Base-by-base conservation (phyloP, 2,888 invertebrate species). In the Drosophila gaucha region DNA sequence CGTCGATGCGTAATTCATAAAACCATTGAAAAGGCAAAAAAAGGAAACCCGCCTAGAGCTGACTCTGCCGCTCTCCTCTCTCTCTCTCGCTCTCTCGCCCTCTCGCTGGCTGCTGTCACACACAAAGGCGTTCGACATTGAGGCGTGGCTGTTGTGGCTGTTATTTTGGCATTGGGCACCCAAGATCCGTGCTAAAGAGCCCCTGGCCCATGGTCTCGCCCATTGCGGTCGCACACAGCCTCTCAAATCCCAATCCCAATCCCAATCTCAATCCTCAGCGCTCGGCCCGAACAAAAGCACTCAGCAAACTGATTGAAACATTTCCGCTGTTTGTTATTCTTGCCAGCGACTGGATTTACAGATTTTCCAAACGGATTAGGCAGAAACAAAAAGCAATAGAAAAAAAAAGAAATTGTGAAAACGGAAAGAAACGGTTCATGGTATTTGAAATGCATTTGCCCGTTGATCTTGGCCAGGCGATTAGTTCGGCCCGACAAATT, bases 1-100 rank as follows among this genome's bases (percentile, higher is more conserved):
- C 88, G 88, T 89, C 74, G 80, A 86, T 86, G 79, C 84, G 80
- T 85, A 86, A 82, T 86, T 85, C 80, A 84, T 86, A 86, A 88
- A 74, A 86, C 85, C 85, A 85, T 88, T 83, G 74, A 85, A 80
- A 89, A 85, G 86, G 74, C 85, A 86, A 57, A 43, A 44, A 26
- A 35, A 33, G 58, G 14, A 22, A 58, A 30, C 31, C 44, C 28
- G 26, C 44, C 41, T 12, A 31, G 43, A 49, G 38, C 28, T 46
- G 44, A 30, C 44, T 20, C 44, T 46, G 26, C 43, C 43, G 16
- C 16, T 10, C 38, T 38, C 44, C 14, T 10, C 38, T 38, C 44
- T 9, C 39, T 51, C 56, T 46, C 30, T 16, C 22, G 43, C 52
- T 38, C 50, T 44, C 16, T 16, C 18, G 26, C 38, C 57, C 14